Percentiles rank a stretch among this genome's conserved stretches.
Conservation (phyloP, 2,113 vertebrate species). For the Rhea americana region DNA sequence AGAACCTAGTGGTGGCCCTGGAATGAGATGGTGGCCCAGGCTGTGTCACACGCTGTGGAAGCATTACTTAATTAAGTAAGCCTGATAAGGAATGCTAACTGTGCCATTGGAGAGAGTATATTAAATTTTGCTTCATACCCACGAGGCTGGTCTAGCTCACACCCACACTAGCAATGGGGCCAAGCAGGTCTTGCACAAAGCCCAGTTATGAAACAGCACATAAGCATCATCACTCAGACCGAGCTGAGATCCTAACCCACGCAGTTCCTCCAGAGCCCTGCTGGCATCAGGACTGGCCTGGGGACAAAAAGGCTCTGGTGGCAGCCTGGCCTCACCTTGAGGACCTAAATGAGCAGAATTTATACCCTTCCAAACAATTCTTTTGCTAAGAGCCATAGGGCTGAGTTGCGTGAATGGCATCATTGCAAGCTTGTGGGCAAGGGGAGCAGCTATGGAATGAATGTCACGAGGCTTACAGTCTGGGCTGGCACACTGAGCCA, state of each 20-base stretch:
- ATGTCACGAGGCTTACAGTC: not conserved
- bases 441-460: not conserved
- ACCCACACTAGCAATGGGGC: not conserved
- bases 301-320: accelerated
- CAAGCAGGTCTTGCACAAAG: not conserved
- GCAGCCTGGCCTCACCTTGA: not conserved
- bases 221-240: not conserved
- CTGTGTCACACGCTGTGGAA: not conserved
- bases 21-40: not conserved
- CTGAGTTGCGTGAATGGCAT: accelerated
- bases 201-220: not conserved
- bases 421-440: accelerated
- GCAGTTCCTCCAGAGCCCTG: not conserved
- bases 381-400: not conserved
- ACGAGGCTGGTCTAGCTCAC: not conserved
- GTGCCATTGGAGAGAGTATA: not conserved
- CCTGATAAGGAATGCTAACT: not conserved
- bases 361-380: not conserved
- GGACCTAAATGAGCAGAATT: not conserved
- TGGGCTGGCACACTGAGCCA: not conserved
- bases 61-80: not conserved
- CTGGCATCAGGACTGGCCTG: accelerated
- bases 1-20: not conserved
- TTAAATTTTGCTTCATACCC: not conserved
- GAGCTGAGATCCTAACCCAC: not conserved